Evolutionary conservation across 2,113 vertebrate species (phyloP), one percentile per base, ranked within the genome.

Genomic region (Entelurus aequoreus): DNA sequence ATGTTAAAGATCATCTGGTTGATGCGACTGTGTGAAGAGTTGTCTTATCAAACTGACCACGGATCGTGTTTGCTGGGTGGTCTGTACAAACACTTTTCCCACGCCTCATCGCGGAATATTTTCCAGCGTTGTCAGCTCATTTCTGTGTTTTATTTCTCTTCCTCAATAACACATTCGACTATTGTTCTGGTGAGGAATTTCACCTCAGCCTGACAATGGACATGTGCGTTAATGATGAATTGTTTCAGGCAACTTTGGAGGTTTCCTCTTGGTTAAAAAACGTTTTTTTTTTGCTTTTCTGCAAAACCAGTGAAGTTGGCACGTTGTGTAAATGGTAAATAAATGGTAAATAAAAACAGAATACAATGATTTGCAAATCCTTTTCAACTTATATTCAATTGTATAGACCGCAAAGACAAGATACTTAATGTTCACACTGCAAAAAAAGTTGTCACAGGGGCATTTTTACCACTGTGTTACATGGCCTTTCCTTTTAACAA

Each of bases 1-100:
- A 67, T 57, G 63, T 57, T 48, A 69, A 65, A 69, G 69, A 71
- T 77, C 65, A 67, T 12, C 36, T 66, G 67, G 8, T 66, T 64
- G 40, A 49, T 55, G 48, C 62, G 2, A 28, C 28, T 0, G 28
- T 60, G 69, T 54, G 48, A 69, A 49, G 63, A 80, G 6, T 60
- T 35, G 1, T 7, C 75, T 74, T 65, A 71, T 76, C 38, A 37
- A 48, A 72, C 48, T 15, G 1, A 61, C 35, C 72, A 66, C 56
- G 71, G 38, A 38, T n/a, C 36, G 19, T 42, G n/a, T 42, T 56
- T 56, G 54, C 10, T 35, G 40, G 13, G 6, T 42, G 42, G 0
- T 44, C 28, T 64, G 62, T 48, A 53, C 37, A 65, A 66, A 47
- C 44, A 36, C 53, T 16, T 52, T 78, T 81, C 71, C 77, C 73